Conservation (phyloP, 2,888 invertebrate genomes). For the Tetheella fluctuosa region DNA sequence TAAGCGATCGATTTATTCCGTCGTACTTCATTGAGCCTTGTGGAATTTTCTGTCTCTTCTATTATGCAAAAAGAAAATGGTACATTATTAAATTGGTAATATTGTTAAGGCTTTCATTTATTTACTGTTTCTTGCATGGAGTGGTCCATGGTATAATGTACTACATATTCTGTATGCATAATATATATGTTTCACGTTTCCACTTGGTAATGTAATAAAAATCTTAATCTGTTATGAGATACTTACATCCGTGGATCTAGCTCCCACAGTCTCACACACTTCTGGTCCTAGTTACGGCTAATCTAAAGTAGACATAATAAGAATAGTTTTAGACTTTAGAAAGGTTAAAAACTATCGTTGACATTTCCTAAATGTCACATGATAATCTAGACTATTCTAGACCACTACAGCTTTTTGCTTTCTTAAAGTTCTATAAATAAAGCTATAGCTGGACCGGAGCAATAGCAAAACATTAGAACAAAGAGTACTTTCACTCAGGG, state of each 20-base stretch:
- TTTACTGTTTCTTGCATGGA: background rate
- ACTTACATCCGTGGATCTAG: too few relatives aligned
- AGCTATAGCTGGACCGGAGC: slow-evolving; percentile 38
- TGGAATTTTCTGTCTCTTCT: slow-evolving; percentile 29
- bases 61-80: background rate
- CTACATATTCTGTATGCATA: background rate
- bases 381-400: background rate
- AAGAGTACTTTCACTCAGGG: slow-evolving; percentile 50
- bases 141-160: background rate
- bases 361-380: background rate
- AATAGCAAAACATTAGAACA: slow-evolving; percentile 53
- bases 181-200: background rate
- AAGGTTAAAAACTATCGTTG: background rate
- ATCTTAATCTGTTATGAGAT: background rate
- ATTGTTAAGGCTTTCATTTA: background rate
- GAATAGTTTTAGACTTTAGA: background rate
- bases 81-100: background rate
- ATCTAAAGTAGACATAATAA: background rate
- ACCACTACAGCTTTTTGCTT: slow-evolving; percentile 39
- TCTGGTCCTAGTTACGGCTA: too few relatives aligned
- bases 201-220: background rate
- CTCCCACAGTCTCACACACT: too few relatives aligned
- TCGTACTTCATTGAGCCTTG: slow-evolving; percentile 28
- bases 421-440: slow-evolving; percentile 50
- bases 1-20: slow-evolving; percentile 54